phyloP scores from a whole-genome alignment of 1,140 invertebrate species.

The Procambarus clarkii region DNA sequence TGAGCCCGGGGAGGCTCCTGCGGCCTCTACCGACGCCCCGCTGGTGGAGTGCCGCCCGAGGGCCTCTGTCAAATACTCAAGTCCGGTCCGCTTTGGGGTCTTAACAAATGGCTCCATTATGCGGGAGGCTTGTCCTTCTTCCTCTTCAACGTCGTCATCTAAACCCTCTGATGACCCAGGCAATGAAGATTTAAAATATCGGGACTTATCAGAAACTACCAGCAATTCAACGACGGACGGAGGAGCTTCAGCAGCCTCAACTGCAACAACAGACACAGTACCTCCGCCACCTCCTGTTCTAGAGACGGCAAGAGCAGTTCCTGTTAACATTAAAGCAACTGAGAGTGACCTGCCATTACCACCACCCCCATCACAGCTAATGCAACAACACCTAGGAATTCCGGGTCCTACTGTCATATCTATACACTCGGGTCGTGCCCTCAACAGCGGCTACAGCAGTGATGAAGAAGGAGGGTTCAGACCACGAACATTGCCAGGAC shows the following conservation, averaged over 20 bases:
- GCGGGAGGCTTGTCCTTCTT: constrained; percentile 62
- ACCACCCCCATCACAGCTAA: constrained; percentile 35
- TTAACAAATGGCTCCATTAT: constrained; percentile 72
- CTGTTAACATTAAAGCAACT: constrained; percentile 25
- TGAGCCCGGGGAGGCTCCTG: constrained; percentile 45
- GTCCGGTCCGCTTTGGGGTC: constrained; percentile 70
- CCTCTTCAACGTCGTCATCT: constrained; percentile 65
- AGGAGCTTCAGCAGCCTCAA: constrained; percentile 64
- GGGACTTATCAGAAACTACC: constrained; percentile 71
- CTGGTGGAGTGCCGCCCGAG: constrained; percentile 54
- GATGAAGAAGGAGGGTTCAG: constrained; percentile 72
- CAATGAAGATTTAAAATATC: constrained; percentile 68
- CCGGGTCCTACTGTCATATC: constrained; percentile 61
- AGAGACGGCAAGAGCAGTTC: constrained; percentile 24
- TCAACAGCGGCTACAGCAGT: constrained; percentile 66
- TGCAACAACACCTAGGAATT: constrained; percentile 41
- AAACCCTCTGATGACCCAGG: constrained; percentile 67
- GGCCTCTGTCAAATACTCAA: constrained; percentile 66
- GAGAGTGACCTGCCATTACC: constrained; percentile 14
- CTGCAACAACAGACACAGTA: constrained; percentile 55
- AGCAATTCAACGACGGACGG: constrained; percentile 72
- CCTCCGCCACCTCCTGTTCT: constrained; percentile 23
- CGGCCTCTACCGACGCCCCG: constrained; percentile 47
- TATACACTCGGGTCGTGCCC: constrained; percentile 31
- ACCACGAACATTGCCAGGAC: constrained; percentile 46